Evolutionary conservation across 2,113 vertebrate genomes (phyloP), one percentile per base, ranked within the genome.

Genomic region (Pelodiscus sinensis): DNA sequence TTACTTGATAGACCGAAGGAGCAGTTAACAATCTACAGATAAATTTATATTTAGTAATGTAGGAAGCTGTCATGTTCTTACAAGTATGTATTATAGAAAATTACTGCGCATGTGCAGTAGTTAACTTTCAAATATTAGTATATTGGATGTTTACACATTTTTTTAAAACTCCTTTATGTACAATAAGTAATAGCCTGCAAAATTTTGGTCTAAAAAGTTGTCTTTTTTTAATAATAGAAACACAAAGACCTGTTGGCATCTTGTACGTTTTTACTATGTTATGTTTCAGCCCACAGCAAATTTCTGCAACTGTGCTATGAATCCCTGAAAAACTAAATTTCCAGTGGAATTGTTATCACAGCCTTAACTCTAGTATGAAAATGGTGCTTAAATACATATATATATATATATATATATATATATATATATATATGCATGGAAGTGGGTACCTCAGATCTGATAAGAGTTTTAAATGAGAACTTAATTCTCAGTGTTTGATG

Each of bases 101-200:
- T 92, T 60, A 82, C 94, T 85, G 81, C 65, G 79, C 84, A 91
- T 95, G 96, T 85, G 89, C 55, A 27, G 95, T 95, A 91, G 89
- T 68, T 89, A 75, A 94, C 79, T 94, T 94, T 95, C 95, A 89
- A 50, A 60, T 90, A 82, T 79, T 92, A 96, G 83, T 96, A 56
- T 96, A 92, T 95, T 86, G 31, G 2, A 95, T 90, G 94, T 97
- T 97, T 97, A 96, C 78, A 96, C 85, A 80, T 22, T 86, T 91
- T 22, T 55, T 81, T 84, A 90, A 62, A 90, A 62, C 93, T 96
- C 82, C 85, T 95, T 90, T 89, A 50, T 97, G 87, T 95, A 94
- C 96, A 97, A 88, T 95, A 92, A 95, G 87, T 96, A 96, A 95
- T 86, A 97, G 79, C 95, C 94, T 97, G 88, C 85, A 96, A 95